Conservation (phyloP, 1,140 invertebrate species). For the Prorops nasuta region DNA sequence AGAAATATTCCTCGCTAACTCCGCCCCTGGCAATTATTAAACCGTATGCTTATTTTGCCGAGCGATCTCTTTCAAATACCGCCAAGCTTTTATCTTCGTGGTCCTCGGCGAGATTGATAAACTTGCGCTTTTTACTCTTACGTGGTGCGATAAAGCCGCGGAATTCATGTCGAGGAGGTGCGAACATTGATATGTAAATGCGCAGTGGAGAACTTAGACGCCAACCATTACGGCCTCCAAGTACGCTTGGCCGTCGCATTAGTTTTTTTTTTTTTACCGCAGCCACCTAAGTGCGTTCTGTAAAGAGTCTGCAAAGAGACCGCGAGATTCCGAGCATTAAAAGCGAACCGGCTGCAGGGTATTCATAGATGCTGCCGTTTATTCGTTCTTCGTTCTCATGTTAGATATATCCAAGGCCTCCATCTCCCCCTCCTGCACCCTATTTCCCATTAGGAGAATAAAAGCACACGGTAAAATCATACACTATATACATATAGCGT, state of each 20-base stretch:
- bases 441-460: too few relatives aligned
- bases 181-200: background rate
- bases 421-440: too few relatives aligned
- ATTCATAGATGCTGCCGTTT: too few relatives aligned
- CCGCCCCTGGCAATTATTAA: too few relatives aligned
- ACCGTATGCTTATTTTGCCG: background rate
- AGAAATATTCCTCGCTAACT: constrained; percentile 33
- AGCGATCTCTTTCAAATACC: background rate
- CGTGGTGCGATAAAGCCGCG: background rate
- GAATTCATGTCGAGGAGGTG: background rate
- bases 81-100: background rate
- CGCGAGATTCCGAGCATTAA: too few relatives aligned
- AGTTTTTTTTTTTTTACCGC: background rate
- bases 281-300: too few relatives aligned
- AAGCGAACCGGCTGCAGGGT: too few relatives aligned
- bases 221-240: background rate
- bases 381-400: too few relatives aligned
- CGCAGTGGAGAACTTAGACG: background rate
- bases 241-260: background rate
- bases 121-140: background rate
- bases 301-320: too few relatives aligned
- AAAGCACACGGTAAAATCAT: too few relatives aligned
- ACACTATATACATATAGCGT: too few relatives aligned
- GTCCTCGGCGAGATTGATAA: background rate
- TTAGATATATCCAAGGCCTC: too few relatives aligned